phyloP scores from a whole-genome alignment of 2,888 invertebrate species.

The Cynaeus angustus region DNA sequence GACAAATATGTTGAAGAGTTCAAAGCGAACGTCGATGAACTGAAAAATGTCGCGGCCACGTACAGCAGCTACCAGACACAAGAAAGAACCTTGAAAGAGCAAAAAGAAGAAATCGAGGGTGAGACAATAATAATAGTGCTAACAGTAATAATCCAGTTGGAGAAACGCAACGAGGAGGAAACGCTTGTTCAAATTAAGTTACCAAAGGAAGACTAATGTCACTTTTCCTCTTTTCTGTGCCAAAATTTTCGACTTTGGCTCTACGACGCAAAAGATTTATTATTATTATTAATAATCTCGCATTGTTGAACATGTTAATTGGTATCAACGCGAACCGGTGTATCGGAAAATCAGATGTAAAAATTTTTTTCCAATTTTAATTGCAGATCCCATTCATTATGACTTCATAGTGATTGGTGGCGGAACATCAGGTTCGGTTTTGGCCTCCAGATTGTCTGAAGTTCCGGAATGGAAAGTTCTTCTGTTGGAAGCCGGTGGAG shows the following conservation, averaged over 20 bases:
- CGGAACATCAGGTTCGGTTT: conserved; percentile 72
- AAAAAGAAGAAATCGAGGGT: not conserved
- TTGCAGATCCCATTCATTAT: conserved; percentile 35
- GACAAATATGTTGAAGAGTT: conserved; percentile 65
- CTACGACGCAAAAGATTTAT: too few relatives aligned
- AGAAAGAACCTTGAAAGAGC: not conserved
- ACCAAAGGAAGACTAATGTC: too few relatives aligned
- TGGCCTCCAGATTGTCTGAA: conserved; percentile 73
- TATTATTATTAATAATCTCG: too few relatives aligned
- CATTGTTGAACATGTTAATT: not conserved
- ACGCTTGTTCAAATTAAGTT: too few relatives aligned
- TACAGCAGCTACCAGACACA: conserved; percentile 20
- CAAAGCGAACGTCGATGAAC: conserved; percentile 60
- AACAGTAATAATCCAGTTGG: too few relatives aligned
- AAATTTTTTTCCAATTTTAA: not conserved
- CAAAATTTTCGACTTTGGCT: too few relatives aligned
- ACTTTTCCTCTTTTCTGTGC: too few relatives aligned
- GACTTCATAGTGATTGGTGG: conserved; percentile 72
- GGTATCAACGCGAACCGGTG: not conserved
- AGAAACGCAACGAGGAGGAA: too few relatives aligned
- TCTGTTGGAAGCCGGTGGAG: conserved; percentile 74
- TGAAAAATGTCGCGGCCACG: conserved; percentile 54
- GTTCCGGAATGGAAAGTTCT: conserved; percentile 71
- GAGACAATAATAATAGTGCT: not conserved
- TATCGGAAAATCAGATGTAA: not conserved